Percentiles rank a stretch among this genome's conserved stretches.
phyloP scores from a whole-genome alignment of 2,888 invertebrate genomes.

The Gari tellinella region DNA sequence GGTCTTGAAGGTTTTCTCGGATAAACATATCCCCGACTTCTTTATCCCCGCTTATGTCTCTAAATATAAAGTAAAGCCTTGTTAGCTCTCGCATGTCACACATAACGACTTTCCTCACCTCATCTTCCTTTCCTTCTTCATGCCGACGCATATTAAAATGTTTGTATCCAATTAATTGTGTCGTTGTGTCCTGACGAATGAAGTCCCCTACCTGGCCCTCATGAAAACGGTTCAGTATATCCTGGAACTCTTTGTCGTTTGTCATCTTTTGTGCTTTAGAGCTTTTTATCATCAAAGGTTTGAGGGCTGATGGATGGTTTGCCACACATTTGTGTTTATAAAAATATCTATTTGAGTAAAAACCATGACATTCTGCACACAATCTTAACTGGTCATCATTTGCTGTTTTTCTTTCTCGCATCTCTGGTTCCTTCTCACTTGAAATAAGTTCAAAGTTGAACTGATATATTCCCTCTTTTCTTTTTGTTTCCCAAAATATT shows the following conservation, averaged over 20 bases:
- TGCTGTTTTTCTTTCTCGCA: slow-evolving; percentile 35
- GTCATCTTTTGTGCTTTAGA: neutral
- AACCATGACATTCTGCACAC: slow-evolving; percentile 25
- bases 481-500: slow-evolving; percentile 21
- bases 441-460: slow-evolving; percentile 20
- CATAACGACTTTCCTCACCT: slow-evolving; percentile 7
- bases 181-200: slow-evolving; percentile 6
- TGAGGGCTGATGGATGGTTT: too few relatives aligned
- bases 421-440: slow-evolving; percentile 18
- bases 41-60: neutral
- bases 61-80: neutral
- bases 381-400: slow-evolving; percentile 22
- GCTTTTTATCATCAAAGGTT: neutral
- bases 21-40: slow-evolving; percentile 1
- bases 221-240: slow-evolving; percentile 14
- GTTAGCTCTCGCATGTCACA: slow-evolving; percentile 6
- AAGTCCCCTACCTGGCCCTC: slow-evolving; percentile 30
- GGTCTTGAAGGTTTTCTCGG: slow-evolving; percentile 3
- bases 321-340: slow-evolving; percentile 26
- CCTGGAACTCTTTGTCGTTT: neutral
- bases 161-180: slow-evolving; percentile 4
- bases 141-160: slow-evolving; percentile 7
- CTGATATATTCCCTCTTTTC: slow-evolving; percentile 27
- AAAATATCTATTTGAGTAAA: slow-evolving; percentile 26
- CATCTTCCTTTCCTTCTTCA: slow-evolving; percentile 6